These are phyloP conservation scores for Pavo muticus DNA, from an alignment of 2,113 vertebrate species.

Conservation along the genomic window DNA sequence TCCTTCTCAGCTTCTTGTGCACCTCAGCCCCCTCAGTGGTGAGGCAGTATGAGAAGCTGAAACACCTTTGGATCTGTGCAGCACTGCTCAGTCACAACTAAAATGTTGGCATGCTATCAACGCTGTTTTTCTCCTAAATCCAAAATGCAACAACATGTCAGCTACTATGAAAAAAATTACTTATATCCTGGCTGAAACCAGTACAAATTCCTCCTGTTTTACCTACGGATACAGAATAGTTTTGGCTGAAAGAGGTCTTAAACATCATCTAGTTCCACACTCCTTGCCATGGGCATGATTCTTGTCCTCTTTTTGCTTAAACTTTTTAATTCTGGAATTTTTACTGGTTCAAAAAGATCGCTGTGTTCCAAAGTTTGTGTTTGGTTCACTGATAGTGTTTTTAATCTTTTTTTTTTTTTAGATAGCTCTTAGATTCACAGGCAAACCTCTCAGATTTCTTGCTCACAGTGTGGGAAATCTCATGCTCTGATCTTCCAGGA, in stretches of 20 bases:
- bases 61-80: too few relatives aligned
- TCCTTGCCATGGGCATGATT: background rate
- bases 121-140: too few relatives aligned
- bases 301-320: background rate
- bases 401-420: background rate
- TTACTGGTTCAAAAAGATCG: background rate
- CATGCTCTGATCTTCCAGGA: background rate
- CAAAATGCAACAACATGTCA: too few relatives aligned
- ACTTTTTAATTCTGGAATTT: background rate
- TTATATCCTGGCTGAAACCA: too few relatives aligned
- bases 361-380: background rate
- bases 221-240: background rate
- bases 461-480: background rate
- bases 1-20: too few relatives aligned
- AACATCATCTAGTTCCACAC: background rate
- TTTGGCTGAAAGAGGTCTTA: background rate
- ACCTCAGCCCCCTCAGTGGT: too few relatives aligned
- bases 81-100: too few relatives aligned
- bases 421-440: background rate
- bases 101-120: too few relatives aligned
- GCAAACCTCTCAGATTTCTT: background rate
- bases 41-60: too few relatives aligned
- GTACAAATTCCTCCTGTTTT: background rate
- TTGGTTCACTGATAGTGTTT: background rate
- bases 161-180: too few relatives aligned